A percentile compares a stretch with the other conserved stretches of the same genome.
Evolutionary conservation across 1,140 invertebrate genomes (phyloP).

Genomic region (Pectinophora gossypiella): DNA sequence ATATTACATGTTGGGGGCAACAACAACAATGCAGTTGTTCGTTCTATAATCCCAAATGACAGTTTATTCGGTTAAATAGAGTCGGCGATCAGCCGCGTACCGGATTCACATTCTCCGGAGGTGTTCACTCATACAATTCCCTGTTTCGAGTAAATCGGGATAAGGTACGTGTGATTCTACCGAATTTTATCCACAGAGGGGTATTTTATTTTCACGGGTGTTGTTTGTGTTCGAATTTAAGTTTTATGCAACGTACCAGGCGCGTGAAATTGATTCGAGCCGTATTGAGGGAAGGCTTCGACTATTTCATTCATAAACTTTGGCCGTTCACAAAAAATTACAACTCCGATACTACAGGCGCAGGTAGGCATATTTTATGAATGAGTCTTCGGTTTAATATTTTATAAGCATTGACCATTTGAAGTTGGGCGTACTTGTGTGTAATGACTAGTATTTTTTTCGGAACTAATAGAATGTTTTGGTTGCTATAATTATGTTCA

Average conservation of each 20-base stretch:
- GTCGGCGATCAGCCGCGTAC: conserved; percentile 19
- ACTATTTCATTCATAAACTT: conserved; percentile 33
- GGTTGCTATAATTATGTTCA: too few species aligned
- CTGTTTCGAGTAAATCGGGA: conserved; percentile 39
- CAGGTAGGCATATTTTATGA: conserved; percentile 39
- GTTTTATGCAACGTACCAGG: conserved; percentile 63
- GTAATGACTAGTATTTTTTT: neutral
- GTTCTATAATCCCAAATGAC: conserved; percentile 36
- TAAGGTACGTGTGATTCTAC: conserved; percentile 23
- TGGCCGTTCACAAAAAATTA: conserved; percentile 50
- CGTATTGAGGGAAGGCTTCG: conserved; percentile 44
- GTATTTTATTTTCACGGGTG: conserved; percentile 32
- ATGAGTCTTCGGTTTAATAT: conserved; percentile 16
- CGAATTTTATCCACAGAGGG: conserved; percentile 28
- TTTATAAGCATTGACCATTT: neutral
- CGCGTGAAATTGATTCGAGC: conserved; percentile 64
- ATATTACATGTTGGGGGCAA: conserved; percentile 32
- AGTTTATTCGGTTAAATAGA: conserved; percentile 46
- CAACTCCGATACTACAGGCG: conserved; percentile 42
- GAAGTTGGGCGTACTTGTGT: neutral
- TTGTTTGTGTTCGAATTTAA: conserved; percentile 37
- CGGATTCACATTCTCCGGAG: conserved; percentile 44
- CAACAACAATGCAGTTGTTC: conserved; percentile 34
- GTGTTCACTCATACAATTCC: conserved; percentile 55
- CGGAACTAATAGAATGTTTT: too few species aligned